phyloP scores from a whole-genome alignment of 2,797 vertebrate species.

The Sebastes melanostomus region DNA sequence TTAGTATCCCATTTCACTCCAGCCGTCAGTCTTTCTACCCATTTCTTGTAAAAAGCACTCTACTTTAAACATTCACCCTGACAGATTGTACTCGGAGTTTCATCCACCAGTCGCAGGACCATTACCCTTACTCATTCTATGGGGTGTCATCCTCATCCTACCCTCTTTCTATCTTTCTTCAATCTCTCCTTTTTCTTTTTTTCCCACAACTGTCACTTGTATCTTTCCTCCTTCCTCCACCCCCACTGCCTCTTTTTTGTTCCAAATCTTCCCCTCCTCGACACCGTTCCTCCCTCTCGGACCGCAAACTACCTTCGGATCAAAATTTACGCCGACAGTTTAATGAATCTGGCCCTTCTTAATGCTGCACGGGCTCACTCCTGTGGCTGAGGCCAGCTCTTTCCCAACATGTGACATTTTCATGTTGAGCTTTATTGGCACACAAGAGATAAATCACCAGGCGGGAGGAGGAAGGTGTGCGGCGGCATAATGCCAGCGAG shows the following conservation, averaged over 20 bases:
- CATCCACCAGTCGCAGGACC: conserved; percentile 38
- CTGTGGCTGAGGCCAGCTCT: conserved; percentile 60
- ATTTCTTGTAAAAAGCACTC: conserved; percentile 37
- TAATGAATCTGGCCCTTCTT: conserved; percentile 79
- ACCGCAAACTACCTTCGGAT: conserved; percentile 62
- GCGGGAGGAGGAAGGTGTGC: conserved; percentile 73
- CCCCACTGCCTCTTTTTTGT: conserved; percentile 6
- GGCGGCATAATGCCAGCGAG: conserved; percentile 71
- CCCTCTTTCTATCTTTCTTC: conserved; percentile 41
- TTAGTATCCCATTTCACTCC: conserved; percentile 34
- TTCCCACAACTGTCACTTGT: conserved; percentile 22
- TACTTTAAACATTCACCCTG: conserved; percentile 56
- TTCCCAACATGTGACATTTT: conserved; percentile 76
- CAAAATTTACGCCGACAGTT: conserved; percentile 80
- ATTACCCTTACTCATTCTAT: conserved; percentile 61
- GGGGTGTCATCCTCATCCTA: conserved; percentile 42
- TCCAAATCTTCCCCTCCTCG: not conserved
- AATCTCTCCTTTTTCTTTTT: conserved; percentile 39
- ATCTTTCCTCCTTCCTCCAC: conserved; percentile 26
- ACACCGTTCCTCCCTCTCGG: conserved; percentile 24
- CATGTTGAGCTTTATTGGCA: conserved; percentile 78
- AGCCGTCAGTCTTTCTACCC: conserved; percentile 18
- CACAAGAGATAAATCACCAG: conserved; percentile 74
- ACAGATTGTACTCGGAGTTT: conserved; percentile 55
- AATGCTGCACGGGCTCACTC: conserved; percentile 69